These are phyloP conservation scores for Ibidorhyncha struthersii DNA, from an alignment of 2,113 vertebrate species.

Conservation along the genomic window DNA sequence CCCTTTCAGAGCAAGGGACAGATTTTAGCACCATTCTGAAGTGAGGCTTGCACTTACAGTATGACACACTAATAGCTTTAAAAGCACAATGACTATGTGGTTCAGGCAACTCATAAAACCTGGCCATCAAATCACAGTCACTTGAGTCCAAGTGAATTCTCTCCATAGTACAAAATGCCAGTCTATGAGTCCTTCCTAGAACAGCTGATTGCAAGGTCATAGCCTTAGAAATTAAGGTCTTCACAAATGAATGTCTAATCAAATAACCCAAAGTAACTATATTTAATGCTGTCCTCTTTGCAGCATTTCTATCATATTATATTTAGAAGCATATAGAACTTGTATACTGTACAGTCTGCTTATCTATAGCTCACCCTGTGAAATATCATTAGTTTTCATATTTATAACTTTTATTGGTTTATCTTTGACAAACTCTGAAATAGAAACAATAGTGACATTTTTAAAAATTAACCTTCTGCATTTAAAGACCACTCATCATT, in stretches of 20 bases:
- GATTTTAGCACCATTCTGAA: not conserved
- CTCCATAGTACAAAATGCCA: not conserved
- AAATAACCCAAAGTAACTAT: not conserved
- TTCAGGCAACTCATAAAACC: not conserved
- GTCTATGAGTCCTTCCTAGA: not conserved
- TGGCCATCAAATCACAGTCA: not conserved
- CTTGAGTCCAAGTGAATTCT: not conserved
- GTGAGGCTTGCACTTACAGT: not conserved
- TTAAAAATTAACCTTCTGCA: conserved; percentile 72
- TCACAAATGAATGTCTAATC: not conserved
- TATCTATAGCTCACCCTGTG: conserved; percentile 55
- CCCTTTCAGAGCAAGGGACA: not conserved
- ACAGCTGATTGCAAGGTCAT: conserved; percentile 9
- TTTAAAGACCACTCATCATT: conserved; percentile 78
- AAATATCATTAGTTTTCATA: conserved; percentile 75
- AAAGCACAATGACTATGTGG: not conserved
- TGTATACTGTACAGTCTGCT: conserved; percentile 16
- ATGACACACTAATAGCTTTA: not conserved
- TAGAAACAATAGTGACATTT: conserved; percentile 77
- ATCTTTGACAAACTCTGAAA: conserved; percentile 78
- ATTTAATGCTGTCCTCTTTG: not conserved
- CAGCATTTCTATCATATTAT: not conserved
- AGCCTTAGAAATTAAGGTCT: conserved; percentile 39
- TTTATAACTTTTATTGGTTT: conserved; percentile 75
- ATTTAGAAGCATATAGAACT: conserved; percentile 29